These are phyloP conservation scores for Hymenopus coronatus DNA, from an alignment of 2,888 invertebrate species.

Conservation along the genomic window DNA sequence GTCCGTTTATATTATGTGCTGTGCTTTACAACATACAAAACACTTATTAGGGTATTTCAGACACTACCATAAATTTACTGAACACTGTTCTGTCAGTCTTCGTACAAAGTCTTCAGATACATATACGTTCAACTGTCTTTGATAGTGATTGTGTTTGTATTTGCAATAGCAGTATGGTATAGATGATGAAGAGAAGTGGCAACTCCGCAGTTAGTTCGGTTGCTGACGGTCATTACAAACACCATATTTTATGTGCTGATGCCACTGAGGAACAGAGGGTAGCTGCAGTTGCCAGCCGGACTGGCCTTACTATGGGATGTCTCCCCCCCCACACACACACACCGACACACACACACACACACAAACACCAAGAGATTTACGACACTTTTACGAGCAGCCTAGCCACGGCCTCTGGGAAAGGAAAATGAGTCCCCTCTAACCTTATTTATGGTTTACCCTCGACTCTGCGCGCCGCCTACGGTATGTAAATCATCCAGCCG, in stretches of 20 bases:
- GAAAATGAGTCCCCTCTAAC: conserved; percentile 34
- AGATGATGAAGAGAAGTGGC: conserved; percentile 19
- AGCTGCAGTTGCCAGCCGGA: conserved; percentile 3
- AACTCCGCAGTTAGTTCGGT: conserved; percentile 24
- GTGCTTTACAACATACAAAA: no score
- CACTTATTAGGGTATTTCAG: no score
- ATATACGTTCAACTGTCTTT: neutral
- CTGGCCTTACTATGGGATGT: neutral
- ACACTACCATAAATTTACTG: neutral
- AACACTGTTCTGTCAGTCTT: neutral
- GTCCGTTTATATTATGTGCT: no score
- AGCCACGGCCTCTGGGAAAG: conserved; percentile 27
- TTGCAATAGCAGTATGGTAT: neutral
- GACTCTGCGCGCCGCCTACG: conserved; percentile 23
- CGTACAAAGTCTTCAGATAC: neutral
- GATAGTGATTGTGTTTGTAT: neutral
- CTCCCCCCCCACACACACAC: neutral
- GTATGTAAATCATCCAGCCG: conserved; percentile 30
- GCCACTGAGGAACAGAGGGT: conserved; percentile 20
- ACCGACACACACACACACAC: neutral
- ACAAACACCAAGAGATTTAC: conserved; percentile 28
- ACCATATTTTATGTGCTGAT: conserved; percentile 30
- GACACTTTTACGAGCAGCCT: conserved; percentile 31
- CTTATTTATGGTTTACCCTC: conserved; percentile 32
- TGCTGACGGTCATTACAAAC: conserved; percentile 24